Evolutionary conservation across 2,797 vertebrate species (phyloP), one percentile per base, ranked within the genome.

Genomic region (Hypotaenidia okinawae): DNA sequence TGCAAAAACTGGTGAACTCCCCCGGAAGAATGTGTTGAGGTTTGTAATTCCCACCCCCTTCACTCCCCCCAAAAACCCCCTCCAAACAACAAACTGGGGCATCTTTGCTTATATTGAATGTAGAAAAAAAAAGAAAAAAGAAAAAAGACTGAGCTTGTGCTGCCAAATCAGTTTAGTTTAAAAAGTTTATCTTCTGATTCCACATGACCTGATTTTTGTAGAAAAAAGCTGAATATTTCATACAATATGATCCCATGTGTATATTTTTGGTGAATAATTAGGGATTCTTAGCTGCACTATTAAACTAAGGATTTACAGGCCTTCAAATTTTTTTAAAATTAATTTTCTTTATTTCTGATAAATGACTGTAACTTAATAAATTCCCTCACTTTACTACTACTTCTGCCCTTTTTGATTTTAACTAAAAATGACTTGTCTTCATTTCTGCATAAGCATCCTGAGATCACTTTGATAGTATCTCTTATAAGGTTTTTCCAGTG

Each of bases 401-500:
- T 84, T 93, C 30, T 94, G 41, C 37, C 51, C 45, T 66, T 96
- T 92, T 93, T 96, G 66, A 95, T 94, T 93, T 70, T 94, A 94
- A 93, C 62, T 76, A 67, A 94, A 94, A 94, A 89, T 78, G 12
- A 51, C 80, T 93, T 76, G 15, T 80, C 85, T 95, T 95, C 51
- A 28, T 95, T 97, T 96, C 89, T 80, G 78, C 86, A 68, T 95
- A 92, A 85, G 94, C n/a, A 92, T 54, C 49, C 45, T 21, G 55
- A 57, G 75, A 73, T 95, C 62, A 77, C 80, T 92, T 89, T 64
- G 70, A 96, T 82, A 90, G 58, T 11, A 25, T 89, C 51, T 88
- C 91, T 91, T 57, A 66, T 67, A 96, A 87, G 14, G 16, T 80
- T 94, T 97, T 97, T 96, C 93, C 96, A 87, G 66, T 68, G 87